Base-by-base conservation (phyloP, 2,797 vertebrate species). In the Hyperoplus lanceolatus region DNA sequence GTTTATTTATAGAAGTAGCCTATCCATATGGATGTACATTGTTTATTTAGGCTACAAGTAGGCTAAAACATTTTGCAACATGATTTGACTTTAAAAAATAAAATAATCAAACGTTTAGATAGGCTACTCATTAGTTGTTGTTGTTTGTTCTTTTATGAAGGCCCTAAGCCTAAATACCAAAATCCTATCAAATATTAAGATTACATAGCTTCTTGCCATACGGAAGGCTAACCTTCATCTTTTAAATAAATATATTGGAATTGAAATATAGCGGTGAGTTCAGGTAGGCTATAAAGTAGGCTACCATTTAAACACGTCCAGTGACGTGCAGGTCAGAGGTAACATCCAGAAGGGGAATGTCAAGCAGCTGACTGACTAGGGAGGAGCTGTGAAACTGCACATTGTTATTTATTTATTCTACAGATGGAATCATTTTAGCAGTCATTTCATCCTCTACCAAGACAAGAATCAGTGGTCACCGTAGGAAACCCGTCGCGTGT, bases 341-440 rank as follows among this genome's bases (percentile, higher is more conserved):
- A 54, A 21, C 14, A 15, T 49, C 2, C 29, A 64, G 51, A 38
- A 61, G 41, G 4, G 57, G 65, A 18, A 53, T 79, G 75, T 59
- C 8, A 16, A n/a, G 53, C 77, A 70, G 63, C 77, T 66, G 71
- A 62, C 51, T 38, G 59, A 14, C 53, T 48, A 63, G 75, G 82
- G 86, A 80, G 83, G 86, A 81, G 86, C 73, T 83, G 70, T 29
- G 68, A 54, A 58, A 68, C 11, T 15, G 56, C 6, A 7, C 8
- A 16, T 54, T 1, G 10, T 21, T 70, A 38, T 60, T 48, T 66
- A 49, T 16, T 41, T 14, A 49, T 16, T 41, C 12, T 14, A 62
- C 12, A 46, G 16, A 14, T 6, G 21, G 13, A 6, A 5, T 3
- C 1, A 2, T 48, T 39, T 50, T 13, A 39, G 42, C 41, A 18